Evolutionary conservation across 2,113 vertebrate species (phyloP).

Genomic region (Heterocephalus glaber): DNA sequence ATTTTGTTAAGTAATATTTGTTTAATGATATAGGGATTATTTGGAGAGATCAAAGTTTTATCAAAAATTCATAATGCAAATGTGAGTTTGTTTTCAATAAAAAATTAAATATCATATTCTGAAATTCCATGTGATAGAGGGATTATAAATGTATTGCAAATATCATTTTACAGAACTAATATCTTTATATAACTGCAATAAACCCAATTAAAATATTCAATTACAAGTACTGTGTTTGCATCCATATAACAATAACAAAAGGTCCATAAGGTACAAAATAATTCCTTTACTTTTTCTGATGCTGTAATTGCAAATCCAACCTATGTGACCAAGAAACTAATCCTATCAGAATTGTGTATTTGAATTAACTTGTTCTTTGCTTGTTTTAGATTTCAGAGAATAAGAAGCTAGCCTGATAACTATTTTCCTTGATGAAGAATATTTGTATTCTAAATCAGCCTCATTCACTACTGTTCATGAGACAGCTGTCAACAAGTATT

Average conservation of each 20-base stretch:
- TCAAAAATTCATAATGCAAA: not conserved
- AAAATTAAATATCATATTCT: not conserved
- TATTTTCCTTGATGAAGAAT: not conserved
- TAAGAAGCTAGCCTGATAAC: not conserved
- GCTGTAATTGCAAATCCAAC: not conserved
- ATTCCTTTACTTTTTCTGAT: not conserved
- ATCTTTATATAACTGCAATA: not conserved
- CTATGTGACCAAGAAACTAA: not conserved
- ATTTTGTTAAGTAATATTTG: slow-evolving; percentile 16
- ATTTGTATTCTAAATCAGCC: not conserved
- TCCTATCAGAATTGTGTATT: not conserved
- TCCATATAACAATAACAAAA: not conserved
- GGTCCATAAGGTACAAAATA: not conserved
- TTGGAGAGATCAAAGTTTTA: not conserved
- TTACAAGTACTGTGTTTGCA: not conserved
- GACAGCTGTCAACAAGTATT: not conserved
- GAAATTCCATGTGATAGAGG: not conserved
- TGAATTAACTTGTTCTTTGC: not conserved
- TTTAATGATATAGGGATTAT: not conserved
- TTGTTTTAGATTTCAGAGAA: not conserved
- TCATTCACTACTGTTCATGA: not conserved
- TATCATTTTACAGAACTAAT: not conserved
- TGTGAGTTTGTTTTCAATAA: not conserved
- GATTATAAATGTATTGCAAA: not conserved
- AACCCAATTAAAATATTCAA: not conserved